phyloP scores from a whole-genome alignment of 2,797 vertebrate genomes.

The Lateolabrax maculatus region DNA sequence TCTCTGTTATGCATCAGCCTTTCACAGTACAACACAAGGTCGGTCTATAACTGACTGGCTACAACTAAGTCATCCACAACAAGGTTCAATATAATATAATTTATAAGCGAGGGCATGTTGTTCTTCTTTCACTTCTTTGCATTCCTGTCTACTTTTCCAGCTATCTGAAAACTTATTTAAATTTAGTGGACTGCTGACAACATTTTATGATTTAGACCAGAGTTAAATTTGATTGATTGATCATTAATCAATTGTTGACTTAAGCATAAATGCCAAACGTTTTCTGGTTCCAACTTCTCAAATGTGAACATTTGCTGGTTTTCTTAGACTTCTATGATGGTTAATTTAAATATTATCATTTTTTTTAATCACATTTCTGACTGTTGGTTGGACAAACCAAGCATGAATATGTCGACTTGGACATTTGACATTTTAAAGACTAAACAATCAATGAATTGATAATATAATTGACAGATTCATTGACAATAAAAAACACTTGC shows the following conservation, averaged over 20 bases:
- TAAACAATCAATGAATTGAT: not conserved
- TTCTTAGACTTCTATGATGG: not conserved
- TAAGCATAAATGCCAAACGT: not conserved
- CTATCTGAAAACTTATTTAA: not conserved
- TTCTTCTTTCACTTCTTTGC: not conserved
- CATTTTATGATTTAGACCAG: not conserved
- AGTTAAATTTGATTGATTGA: not conserved
- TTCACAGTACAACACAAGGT: not conserved
- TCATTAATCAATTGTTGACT: not conserved
- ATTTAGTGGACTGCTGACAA: not conserved
- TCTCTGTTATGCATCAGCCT: not conserved
- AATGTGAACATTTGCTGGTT: not conserved
- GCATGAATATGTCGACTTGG: not conserved
- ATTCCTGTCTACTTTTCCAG: not conserved
- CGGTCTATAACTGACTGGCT: not conserved
- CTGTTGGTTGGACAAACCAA: not conserved
- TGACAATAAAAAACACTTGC: not conserved
- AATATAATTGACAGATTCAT: not conserved
- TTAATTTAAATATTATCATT: too few species aligned
- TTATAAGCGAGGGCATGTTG: too few species aligned
- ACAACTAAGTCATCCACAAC: not conserved
- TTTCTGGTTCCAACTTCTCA: not conserved
- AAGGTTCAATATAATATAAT: not conserved
- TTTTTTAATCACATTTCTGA: not conserved
- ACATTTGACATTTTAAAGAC: not conserved